Conservation (phyloP, 2,888 invertebrate genomes). For the Tupiocoris notatus region DNA sequence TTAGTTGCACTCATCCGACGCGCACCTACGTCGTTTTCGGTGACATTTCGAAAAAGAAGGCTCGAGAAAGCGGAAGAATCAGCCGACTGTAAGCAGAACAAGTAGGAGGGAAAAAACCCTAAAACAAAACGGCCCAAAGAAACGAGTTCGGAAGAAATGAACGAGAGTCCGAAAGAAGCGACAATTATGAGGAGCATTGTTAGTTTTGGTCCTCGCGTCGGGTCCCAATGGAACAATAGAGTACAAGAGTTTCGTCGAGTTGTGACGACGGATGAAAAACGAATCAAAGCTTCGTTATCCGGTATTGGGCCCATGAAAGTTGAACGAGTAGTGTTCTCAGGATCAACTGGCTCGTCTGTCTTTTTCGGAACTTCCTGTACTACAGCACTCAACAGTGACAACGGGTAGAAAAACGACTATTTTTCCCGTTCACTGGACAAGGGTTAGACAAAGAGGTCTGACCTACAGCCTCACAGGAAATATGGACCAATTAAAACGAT, state of each 20-base stretch:
- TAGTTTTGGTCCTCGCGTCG: constrained; percentile 32
- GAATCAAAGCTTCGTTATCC: constrained; percentile 41
- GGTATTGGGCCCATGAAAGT: constrained; percentile 26
- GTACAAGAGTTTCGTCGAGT: constrained; percentile 3
- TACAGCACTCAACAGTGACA: constrained; percentile 17
- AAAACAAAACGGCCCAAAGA: constrained; percentile 12
- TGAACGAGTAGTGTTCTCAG: neutral
- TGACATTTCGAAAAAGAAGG: too few species aligned
- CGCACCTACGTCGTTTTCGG: too few species aligned
- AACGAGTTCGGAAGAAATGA: too few species aligned
- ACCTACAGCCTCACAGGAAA: constrained; percentile 27
- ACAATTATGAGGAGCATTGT: constrained; percentile 41
- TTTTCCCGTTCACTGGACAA: constrained; percentile 26
- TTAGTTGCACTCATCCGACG: too few species aligned
- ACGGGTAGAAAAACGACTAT: constrained; percentile 25
- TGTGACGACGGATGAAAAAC: constrained; percentile 8
- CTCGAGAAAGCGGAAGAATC: neutral
- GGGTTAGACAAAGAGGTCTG: neutral
- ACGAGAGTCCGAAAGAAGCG: constrained; percentile 39
- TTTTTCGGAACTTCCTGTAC: constrained; percentile 1
- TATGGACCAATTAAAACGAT: constrained; percentile 43
- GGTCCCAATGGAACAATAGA: constrained; percentile 33
- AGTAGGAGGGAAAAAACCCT: neutral
- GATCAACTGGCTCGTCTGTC: neutral
- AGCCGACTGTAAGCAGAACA: neutral